phyloP scores from a whole-genome alignment of 1,140 invertebrate genomes.

The Drosophila miranda region DNA sequence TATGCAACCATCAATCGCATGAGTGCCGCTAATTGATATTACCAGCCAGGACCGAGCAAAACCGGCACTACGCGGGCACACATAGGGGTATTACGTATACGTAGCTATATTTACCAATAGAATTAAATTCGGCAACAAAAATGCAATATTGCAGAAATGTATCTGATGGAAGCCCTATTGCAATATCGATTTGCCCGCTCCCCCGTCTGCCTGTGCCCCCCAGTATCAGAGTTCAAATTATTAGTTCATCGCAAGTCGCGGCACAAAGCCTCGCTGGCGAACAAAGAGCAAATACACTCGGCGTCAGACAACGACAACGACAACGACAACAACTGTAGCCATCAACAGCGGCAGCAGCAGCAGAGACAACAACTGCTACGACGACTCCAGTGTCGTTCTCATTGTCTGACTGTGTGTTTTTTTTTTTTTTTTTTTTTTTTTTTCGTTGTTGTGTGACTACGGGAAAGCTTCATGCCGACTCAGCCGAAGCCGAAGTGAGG shows the following conservation, averaged over 20 bases:
- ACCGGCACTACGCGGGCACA: too few species aligned
- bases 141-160: slow-evolving; percentile 32
- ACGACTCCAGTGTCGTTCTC: slow-evolving; percentile 44
- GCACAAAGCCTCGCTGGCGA: slow-evolving; percentile 57
- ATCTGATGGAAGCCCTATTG: slow-evolving; percentile 16
- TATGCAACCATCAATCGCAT: slow-evolving; percentile 67
- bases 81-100: slow-evolving; percentile 7
- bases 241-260: slow-evolving; percentile 72
- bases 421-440: too few species aligned
- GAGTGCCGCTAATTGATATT: slow-evolving; percentile 55
- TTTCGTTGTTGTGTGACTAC: too few species aligned
- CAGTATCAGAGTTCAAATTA: slow-evolving; percentile 73
- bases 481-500: too few species aligned
- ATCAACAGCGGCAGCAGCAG: slow-evolving; percentile 11
- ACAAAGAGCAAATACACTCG: slow-evolving; percentile 75
- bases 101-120: slow-evolving; percentile 19
- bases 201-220: background rate
- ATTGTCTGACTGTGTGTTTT: slow-evolving; percentile 51
- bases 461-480: too few species aligned
- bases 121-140: slow-evolving; percentile 21
- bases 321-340: background rate
- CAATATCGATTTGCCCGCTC: slow-evolving; percentile 35
- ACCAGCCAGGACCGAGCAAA: background rate
- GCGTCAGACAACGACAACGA: slow-evolving; percentile 64
- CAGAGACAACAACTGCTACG: slow-evolving; percentile 13